Conservation (phyloP, 2,113 vertebrate species). For the Prunella himalayana region DNA sequence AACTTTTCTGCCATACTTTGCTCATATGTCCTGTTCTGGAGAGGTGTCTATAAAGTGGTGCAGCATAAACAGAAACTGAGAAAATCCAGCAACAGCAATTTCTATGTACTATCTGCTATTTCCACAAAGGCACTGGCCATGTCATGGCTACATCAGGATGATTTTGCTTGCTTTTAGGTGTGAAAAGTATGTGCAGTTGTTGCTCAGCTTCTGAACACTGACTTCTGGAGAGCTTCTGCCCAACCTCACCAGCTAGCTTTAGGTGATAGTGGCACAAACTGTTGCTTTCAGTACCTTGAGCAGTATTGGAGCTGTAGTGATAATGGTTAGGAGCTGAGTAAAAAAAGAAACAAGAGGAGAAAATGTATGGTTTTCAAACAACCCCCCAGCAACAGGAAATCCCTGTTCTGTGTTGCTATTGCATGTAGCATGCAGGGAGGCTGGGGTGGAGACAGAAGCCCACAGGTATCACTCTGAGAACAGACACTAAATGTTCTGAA, state of each 20-base stretch:
- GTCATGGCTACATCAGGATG: not conserved
- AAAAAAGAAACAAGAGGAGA: not conserved
- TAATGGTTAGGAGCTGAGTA: not conserved
- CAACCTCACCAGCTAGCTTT: not conserved
- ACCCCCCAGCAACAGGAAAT: accelerated
- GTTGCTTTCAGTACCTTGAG: not conserved
- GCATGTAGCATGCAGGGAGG: not conserved
- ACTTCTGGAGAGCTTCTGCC: not conserved
- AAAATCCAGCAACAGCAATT: not conserved
- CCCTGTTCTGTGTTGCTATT: not conserved
- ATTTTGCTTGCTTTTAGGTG: not conserved
- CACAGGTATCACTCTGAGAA: not conserved
- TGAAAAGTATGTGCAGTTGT: not conserved
- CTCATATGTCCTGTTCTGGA: not conserved
- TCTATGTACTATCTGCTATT: accelerated
- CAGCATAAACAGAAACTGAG: not conserved
- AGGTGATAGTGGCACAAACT: not conserved
- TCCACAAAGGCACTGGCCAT: not conserved
- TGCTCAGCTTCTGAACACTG: not conserved
- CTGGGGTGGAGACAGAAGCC: not conserved
- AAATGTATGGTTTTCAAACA: not conserved
- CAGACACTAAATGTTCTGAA: not conserved
- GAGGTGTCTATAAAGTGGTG: accelerated
- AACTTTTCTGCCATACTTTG: not conserved
- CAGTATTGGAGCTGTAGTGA: not conserved